phyloP scores from a whole-genome alignment of 2,888 invertebrate genomes.

The Euplexia lucipara region DNA sequence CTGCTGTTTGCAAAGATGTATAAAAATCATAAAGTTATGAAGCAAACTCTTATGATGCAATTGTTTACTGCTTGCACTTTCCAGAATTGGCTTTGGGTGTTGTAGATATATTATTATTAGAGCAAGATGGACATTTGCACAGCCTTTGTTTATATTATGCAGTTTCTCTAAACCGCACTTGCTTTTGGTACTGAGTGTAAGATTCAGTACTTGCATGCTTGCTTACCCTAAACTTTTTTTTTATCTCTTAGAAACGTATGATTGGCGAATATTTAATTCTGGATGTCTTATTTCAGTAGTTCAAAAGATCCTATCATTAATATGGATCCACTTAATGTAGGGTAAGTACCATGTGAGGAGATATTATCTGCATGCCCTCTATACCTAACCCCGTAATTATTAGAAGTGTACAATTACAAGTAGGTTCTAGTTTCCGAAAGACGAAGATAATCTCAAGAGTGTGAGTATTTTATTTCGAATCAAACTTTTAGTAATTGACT shows the following conservation, averaged over 20 bases:
- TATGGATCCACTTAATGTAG: slow-evolving; percentile 41
- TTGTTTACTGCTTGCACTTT: slow-evolving; percentile 10
- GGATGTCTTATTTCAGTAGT: slow-evolving; percentile 52
- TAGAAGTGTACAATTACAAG: too few relatives aligned
- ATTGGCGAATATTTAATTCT: slow-evolving; percentile 20
- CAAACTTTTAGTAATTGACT: too few relatives aligned
- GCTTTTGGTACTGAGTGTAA: neutral
- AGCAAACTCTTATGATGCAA: neutral
- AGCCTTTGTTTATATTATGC: neutral
- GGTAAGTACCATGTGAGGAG: slow-evolving; percentile 37
- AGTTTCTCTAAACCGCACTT: neutral
- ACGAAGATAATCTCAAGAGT: too few relatives aligned
- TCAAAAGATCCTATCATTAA: slow-evolving; percentile 37
- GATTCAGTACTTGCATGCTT: neutral
- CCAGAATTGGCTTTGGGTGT: neutral
- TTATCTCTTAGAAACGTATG: too few relatives aligned
- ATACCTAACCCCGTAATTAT: too few relatives aligned
- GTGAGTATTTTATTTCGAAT: too few relatives aligned
- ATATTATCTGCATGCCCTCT: slow-evolving; percentile 2
- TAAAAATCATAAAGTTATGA: too few relatives aligned
- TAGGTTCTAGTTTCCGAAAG: too few relatives aligned
- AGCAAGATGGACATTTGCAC: neutral
- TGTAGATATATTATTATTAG: neutral
- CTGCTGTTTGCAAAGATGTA: neutral
- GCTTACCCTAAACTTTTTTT: neutral